These are phyloP conservation scores for Montipora efflorescens DNA, from an alignment of 64 coral and sea anemone species.

Conservation along the genomic window DNA sequence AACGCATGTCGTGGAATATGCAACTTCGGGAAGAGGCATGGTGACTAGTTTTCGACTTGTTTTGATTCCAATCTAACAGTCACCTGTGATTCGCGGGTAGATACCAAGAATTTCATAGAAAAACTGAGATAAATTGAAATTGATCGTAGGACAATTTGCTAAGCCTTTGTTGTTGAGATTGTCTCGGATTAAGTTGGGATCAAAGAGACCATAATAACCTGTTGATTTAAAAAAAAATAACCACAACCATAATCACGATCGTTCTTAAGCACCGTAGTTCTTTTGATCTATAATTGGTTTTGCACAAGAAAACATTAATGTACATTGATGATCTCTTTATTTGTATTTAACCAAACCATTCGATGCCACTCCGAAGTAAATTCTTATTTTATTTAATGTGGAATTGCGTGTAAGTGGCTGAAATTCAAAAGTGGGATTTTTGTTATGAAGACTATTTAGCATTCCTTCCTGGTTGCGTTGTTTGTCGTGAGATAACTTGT, in stretches of 20 bases:
- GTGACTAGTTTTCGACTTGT: slow-evolving; percentile 12
- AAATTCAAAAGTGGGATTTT: not conserved
- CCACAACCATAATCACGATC: no score
- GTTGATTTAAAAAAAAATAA: not conserved
- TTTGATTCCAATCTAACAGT: slow-evolving; percentile 3
- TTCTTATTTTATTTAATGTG: not conserved
- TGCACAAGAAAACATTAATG: no score
- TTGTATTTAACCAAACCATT: not conserved
- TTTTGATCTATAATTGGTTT: no score
- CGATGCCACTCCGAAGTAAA: not conserved
- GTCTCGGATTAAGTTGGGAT: not conserved
- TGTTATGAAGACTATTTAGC: not conserved
- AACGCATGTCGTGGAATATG: not conserved
- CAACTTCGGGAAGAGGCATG: not conserved
- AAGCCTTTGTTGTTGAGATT: not conserved
- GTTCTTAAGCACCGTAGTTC: no score
- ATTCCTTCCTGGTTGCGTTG: not conserved
- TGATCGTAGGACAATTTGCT: not conserved
- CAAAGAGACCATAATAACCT: not conserved
- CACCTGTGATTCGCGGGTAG: slow-evolving; percentile 25
- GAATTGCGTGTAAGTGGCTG: not conserved
- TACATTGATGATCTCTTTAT: no score
- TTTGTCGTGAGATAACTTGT: not conserved
- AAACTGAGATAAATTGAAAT: not conserved
- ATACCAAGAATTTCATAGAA: not conserved